Evolutionary conservation across 2,113 vertebrate genomes (phyloP).

Genomic region (Climacteris rufus): DNA sequence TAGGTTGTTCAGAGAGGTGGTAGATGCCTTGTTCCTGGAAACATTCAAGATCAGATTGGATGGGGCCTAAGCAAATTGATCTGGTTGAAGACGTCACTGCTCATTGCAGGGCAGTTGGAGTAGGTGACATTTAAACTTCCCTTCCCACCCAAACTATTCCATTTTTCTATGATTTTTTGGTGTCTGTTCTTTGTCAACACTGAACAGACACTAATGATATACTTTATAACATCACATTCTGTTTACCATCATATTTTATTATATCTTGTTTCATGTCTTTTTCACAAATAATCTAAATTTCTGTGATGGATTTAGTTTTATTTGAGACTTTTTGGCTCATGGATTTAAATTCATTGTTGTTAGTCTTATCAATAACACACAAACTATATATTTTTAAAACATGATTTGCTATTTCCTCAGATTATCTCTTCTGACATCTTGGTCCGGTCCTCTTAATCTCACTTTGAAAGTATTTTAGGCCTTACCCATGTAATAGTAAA

Average conservation of each 20-base stretch:
- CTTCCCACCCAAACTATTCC: background rate
- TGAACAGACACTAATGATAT: background rate
- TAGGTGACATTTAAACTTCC: background rate
- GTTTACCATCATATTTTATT: background rate
- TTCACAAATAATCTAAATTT: background rate
- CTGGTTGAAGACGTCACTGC: background rate
- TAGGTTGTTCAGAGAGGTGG: background rate
- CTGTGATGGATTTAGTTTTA: background rate
- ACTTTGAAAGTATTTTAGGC: background rate
- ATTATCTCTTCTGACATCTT: background rate
- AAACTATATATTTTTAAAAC: background rate
- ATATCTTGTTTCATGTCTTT: background rate
- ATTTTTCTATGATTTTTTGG: background rate
- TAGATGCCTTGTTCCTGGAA: background rate
- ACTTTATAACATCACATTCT: background rate
- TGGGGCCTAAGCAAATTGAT: fast-evolving
- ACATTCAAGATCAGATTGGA: background rate
- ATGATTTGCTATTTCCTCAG: background rate
- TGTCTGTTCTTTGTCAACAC: background rate
- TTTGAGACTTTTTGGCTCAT: background rate
- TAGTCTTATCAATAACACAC: background rate
- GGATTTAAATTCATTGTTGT: background rate
- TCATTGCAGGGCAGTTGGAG: fast-evolving
- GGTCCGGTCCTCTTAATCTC: background rate
- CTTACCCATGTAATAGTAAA: background rate